Evolutionary conservation across 2,113 vertebrate species (phyloP), one percentile per base, ranked within the genome.

Genomic region (Emydura subglobosa): DNA sequence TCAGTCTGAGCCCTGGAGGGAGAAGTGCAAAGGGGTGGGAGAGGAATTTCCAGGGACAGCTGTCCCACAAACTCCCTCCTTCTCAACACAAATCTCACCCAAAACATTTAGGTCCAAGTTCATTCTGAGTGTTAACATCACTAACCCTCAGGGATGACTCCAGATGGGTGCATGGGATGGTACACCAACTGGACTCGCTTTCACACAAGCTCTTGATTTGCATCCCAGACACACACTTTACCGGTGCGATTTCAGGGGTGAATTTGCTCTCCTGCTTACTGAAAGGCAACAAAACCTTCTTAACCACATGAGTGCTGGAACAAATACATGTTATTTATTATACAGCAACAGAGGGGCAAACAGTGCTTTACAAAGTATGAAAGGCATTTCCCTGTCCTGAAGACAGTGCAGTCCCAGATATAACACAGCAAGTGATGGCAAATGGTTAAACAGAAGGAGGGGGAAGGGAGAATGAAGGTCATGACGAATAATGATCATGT

Each of bases 1-100:
- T 65, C 61, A 84, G 91, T 86, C 59, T 95, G 87, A 93, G 90
- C 94, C 96, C 92, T 86, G 94, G 96, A 86, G 91, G 81, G 88
- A 94, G 55, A 53, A 13, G 7, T 13, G 55, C 65, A 85, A 72
- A 95, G 25, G 85, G 17, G 61, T 5, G 82, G 85, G 93, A 88
- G 44, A 4, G 85, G 82, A 76, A 61, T 91, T 87, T 95, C 47
- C 61, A 59, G 90, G 87, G 91, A 85, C 5, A 22, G 88, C 21
- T 82, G 83, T 53, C 47, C 84, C 49, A 82, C 50, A 89, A 83
- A 93, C 82, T 88, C 81, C 8, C 9, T 74, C 84, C 79, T 87
- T 79, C 84, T 84, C 24, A 86, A 51, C 88, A 61, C 68, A 93
- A 92, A 79, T 80, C 68, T 87, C 31, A 91, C 7, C 17, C 47